These are phyloP conservation scores for Muscina levida DNA, from an alignment of 2,888 invertebrate genomes.

Conservation along the genomic window DNA sequence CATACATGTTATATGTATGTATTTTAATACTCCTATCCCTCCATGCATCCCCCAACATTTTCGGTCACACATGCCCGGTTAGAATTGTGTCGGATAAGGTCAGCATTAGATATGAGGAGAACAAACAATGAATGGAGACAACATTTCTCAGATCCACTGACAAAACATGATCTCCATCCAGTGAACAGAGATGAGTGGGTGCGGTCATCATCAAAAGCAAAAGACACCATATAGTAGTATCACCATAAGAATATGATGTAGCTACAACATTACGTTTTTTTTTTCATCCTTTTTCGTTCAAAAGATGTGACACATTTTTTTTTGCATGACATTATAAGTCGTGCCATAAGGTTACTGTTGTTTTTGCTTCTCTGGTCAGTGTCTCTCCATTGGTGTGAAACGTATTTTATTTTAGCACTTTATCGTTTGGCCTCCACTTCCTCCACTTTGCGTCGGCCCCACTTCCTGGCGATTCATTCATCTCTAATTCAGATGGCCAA, in stretches of 20 bases:
- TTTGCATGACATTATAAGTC: no score
- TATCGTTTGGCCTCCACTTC: constrained; percentile 41
- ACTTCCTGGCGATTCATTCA: not conserved
- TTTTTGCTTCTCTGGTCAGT: constrained; percentile 36
- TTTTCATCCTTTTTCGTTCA: not conserved
- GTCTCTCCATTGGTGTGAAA: constrained; percentile 58
- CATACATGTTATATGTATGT: not conserved
- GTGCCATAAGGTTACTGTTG: no score
- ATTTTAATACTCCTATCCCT: not conserved
- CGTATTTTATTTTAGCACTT: constrained; percentile 63
- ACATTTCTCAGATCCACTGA: constrained; percentile 1
- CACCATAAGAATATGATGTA: constrained; percentile 39
- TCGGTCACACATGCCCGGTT: not conserved
- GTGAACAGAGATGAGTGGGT: constrained; percentile 56
- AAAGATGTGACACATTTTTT: constrained; percentile 21
- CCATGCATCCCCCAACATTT: constrained; percentile 18
- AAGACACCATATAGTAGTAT: constrained; percentile 35
- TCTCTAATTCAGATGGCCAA: constrained; percentile 50
- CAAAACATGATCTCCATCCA: constrained; percentile 14
- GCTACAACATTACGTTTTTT: constrained; percentile 20
- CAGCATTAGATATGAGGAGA: constrained; percentile 60
- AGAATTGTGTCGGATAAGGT: constrained; percentile 50
- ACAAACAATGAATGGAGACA: constrained; percentile 58
- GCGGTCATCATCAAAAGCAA: constrained; percentile 55
- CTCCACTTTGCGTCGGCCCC: not conserved